phyloP scores from a whole-genome alignment of 1,140 invertebrate species.

The Ectropis grisescens region DNA sequence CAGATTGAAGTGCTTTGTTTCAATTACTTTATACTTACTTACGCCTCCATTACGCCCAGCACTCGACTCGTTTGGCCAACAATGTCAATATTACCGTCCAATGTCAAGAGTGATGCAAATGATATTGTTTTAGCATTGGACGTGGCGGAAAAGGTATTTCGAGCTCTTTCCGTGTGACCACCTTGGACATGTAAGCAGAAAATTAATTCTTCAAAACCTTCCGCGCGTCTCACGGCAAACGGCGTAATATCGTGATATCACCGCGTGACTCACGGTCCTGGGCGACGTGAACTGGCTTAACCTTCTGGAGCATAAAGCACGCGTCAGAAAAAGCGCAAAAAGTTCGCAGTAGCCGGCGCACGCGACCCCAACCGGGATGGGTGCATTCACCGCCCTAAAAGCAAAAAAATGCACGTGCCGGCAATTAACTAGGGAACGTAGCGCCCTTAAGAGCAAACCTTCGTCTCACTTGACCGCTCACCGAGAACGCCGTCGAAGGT shows the following conservation, averaged over 20 bases:
- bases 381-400: constrained; percentile 29
- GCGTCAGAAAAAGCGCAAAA: constrained; percentile 22
- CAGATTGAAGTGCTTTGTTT: not conserved
- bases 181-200: constrained; percentile 1
- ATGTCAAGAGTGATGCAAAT: constrained; percentile 4
- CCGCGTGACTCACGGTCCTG: constrained; percentile 40
- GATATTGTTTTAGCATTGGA: constrained; percentile 8
- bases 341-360: constrained; percentile 19
- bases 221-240: constrained; percentile 13
- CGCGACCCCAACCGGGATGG: constrained; percentile 21
- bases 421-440: constrained; percentile 45
- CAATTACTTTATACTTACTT: no score
- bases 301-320: constrained; percentile 32
- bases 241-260: constrained; percentile 41
- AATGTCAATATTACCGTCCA: constrained; percentile 5
- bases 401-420: constrained; percentile 57
- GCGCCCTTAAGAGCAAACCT: constrained; percentile 22
- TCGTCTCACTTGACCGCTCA: constrained; percentile 49
- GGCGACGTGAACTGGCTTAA: constrained; percentile 29
- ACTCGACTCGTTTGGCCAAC: no score
- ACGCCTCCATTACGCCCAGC: no score
- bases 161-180: constrained; percentile 7
- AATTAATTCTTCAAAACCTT: constrained; percentile 1
- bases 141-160: constrained; percentile 8
- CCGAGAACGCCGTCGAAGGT: constrained; percentile 35